Base-by-base conservation (phyloP, 53 echinoderm and acorn worm genomes). In the Astropecten irregularis region DNA sequence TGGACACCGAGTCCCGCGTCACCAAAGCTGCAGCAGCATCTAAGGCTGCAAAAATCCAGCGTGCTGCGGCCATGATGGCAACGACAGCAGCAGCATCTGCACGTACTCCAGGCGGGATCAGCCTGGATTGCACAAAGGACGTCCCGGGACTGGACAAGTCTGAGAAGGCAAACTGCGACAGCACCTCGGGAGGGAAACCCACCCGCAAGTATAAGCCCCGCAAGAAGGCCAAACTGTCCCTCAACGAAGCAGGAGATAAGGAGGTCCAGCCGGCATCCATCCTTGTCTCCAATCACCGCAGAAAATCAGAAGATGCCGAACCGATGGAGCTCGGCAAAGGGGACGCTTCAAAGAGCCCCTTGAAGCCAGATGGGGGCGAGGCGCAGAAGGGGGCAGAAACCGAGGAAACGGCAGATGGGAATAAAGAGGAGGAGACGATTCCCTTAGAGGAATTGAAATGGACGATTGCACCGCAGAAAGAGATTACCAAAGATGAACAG, bases 401-500 rank as follows among this genome's bases (percentile, higher is more conserved):
- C 21, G 70, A 71, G 40, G 66, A 73, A 38, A 27, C 10, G 26
- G 11, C 15, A 2, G 64, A 53, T 16, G 83, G 21, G 9, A 52
- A 59, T 30, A 29, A 30, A 3, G 68, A 46, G 16, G 40, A 49
- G 14, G 81, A 84, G 29, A 63, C 46, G 16, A 68, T 66, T 68
- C 71, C 68, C 0, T 29, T 54, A 13, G 73, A 76, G 13, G 65
- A 76, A 2, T 36, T 54, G 23, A 51, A 46, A 51, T 58, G 65
- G 86, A 76, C 37, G 31, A 42, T 66, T 22, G 67, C 62, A 18
- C 73, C 64, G 3, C 35, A 27, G 67, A 83, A 72, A 62, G 72
- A 51, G 35, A 47, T 60, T 34, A 69, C 90, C 38, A 92, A 90
- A 84, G 95, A 95, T 63, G 86, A 71, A 35, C 62, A 79, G 42